A percentile compares a stretch with the other conserved stretches of the same genome.
phyloP scores from a whole-genome alignment of 2,113 vertebrate genomes.

The Anhinga rufa region DNA sequence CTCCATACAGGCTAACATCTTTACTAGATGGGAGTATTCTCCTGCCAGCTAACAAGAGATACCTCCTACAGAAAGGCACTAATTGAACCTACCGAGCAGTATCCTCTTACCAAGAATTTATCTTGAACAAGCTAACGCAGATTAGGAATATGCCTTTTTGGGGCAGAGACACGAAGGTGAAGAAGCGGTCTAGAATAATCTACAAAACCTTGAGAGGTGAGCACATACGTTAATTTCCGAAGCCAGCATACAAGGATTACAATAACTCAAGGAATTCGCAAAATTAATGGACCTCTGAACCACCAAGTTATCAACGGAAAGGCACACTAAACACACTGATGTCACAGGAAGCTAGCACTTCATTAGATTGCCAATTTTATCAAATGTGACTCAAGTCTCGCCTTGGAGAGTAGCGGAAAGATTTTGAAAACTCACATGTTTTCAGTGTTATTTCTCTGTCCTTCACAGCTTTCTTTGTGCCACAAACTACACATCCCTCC shows the following conservation, averaged over 20 bases:
- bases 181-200: background rate
- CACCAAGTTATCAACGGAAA: background rate
- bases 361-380: background rate
- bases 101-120: background rate
- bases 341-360: conserved; percentile 35
- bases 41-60: background rate
- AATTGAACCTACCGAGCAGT: background rate
- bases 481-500: background rate
- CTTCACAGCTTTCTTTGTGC: background rate
- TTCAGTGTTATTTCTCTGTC: background rate
- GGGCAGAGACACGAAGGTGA: background rate
- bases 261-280: background rate
- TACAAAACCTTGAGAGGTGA: background rate
- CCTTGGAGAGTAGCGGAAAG: background rate
- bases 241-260: fast-evolving
- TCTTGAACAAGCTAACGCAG: background rate
- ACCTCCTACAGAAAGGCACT: background rate
- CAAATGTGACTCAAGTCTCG: background rate
- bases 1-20: background rate
- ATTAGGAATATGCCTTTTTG: background rate
- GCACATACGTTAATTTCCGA: background rate
- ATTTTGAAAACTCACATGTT: background rate
- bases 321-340: background rate
- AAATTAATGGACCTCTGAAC: background rate
- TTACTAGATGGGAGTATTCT: background rate